These are phyloP conservation scores for Hestina assimilis DNA, from an alignment of 1,140 invertebrate species.

Conservation along the genomic window DNA sequence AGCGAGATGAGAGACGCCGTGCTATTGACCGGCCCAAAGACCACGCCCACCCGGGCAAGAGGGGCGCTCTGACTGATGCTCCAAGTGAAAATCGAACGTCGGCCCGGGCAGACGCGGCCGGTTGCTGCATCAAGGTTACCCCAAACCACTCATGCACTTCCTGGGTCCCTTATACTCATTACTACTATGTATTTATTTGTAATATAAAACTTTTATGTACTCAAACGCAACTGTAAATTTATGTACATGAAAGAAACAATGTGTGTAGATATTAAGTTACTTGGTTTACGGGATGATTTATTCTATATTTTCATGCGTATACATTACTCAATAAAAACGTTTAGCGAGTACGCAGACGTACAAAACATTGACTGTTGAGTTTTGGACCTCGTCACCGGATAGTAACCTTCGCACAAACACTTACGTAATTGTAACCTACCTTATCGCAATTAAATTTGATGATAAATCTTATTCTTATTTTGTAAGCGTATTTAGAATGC, in stretches of 20 bases:
- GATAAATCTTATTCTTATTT: conserved; percentile 14
- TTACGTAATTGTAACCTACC: conserved; percentile 30
- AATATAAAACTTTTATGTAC: too few relatives aligned
- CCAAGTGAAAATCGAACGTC: conserved; percentile 77
- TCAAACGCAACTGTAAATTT: too few relatives aligned
- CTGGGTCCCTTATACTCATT: conserved; percentile 29
- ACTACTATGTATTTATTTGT: conserved; percentile 7
- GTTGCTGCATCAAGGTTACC: conserved; percentile 68
- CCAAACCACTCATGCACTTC: conserved; percentile 55
- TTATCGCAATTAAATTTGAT: conserved; percentile 23
- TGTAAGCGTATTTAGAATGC: conserved; percentile 8
- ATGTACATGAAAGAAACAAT: too few relatives aligned
- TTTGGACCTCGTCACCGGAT: conserved; percentile 20
- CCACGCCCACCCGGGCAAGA: conserved; percentile 74
- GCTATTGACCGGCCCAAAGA: conserved; percentile 74
- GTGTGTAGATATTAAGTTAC: background rate
- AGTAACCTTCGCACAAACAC: conserved; percentile 24
- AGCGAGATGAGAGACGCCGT: conserved; percentile 60
- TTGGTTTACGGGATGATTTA: background rate
- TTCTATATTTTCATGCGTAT: too few relatives aligned
- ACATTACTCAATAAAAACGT: background rate
- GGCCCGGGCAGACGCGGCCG: conserved; percentile 70
- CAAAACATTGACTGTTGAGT: conserved; percentile 6
- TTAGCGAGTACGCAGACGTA: background rate
- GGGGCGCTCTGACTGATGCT: conserved; percentile 62